Percentiles rank a stretch among this genome's conserved stretches.
Conservation (phyloP, 2,797 vertebrate species). For the Typhlichthys eigenmanni region DNA sequence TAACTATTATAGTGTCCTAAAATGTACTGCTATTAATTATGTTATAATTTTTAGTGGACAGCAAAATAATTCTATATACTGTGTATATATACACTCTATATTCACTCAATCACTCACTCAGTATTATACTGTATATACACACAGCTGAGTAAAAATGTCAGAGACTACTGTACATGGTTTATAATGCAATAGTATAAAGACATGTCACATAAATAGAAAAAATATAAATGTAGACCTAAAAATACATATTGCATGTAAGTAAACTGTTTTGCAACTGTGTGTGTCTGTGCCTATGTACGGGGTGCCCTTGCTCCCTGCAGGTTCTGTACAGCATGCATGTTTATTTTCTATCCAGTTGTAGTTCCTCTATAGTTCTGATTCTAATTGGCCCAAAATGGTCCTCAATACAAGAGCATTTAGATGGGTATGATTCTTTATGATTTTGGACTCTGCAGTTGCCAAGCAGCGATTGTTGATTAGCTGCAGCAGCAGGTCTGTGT, state of each 20-base stretch:
- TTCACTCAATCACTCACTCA: no score
- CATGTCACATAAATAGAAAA: no score
- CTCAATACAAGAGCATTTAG: constrained; percentile 6
- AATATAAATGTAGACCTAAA: no score
- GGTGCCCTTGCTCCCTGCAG: neutral
- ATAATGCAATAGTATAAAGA: no score
- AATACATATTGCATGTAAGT: no score
- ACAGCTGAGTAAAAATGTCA: no score
- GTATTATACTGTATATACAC: no score
- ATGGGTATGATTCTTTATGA: constrained; percentile 2
- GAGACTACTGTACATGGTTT: no score
- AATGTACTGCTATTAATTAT: neutral
- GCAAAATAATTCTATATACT: no score
- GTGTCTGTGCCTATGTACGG: neutral
- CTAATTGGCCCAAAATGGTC: neutral
- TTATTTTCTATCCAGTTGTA: neutral
- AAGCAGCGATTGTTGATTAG: constrained; percentile 42
- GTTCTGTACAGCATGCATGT: neutral
- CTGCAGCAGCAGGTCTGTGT: no score
- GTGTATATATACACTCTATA: no score
- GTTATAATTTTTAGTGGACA: neutral
- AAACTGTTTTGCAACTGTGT: neutral
- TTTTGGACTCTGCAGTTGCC: constrained; percentile 48
- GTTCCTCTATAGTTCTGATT: neutral
- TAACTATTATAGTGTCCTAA: constrained; percentile 22